Base-by-base conservation (phyloP, 1,140 invertebrate species). In the Reticulitermes speratus region DNA sequence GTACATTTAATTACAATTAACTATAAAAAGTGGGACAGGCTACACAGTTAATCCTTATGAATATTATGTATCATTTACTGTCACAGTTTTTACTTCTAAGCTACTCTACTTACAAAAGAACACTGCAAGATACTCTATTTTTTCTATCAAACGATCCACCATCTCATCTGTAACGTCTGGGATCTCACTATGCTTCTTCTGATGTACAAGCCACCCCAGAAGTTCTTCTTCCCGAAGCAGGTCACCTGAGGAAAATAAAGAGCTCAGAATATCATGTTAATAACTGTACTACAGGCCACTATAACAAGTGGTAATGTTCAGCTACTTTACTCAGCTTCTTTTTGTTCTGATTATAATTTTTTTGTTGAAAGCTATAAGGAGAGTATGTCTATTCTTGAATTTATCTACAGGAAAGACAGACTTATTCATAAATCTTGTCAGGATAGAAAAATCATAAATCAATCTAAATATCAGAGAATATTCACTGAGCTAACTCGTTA, bases 101-200 rank as follows among this genome's bases (percentile, higher is more conserved):
- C 6, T 45, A 84, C 9, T 45, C 85, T 88, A 92, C 96, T 95
- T 92, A 97, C 96, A 97, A 89, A 97, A 97, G 87, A 97, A 93
- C 88, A 97, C 97, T 85, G 96, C 97, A 85, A 97, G 92, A 90
- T 94, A 96, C 65, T 94, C 93, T 65, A 95, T 94, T 55, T 91
- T 95, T 87, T 97, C 96, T 86, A 98, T 95, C n/a, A 98, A 92
- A 89, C 96, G 96, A 88, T 98, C 96, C 92, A 98, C 95, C 96
- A 98, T 98, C 93, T 98, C 96, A 90, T 97, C 96, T 25, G 97
- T 98, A 32, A 98, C 95, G 91, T 97, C 96, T 84, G 97, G 96
- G 89, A 98, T 98, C 92, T 97, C 96, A 88, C 96, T 96, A 89
- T 97, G 96, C 87, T 95, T 94, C 90, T 97, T 97, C 89, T 97